Conservation (phyloP, 2,888 invertebrate species). For the Machimus rusticus region DNA sequence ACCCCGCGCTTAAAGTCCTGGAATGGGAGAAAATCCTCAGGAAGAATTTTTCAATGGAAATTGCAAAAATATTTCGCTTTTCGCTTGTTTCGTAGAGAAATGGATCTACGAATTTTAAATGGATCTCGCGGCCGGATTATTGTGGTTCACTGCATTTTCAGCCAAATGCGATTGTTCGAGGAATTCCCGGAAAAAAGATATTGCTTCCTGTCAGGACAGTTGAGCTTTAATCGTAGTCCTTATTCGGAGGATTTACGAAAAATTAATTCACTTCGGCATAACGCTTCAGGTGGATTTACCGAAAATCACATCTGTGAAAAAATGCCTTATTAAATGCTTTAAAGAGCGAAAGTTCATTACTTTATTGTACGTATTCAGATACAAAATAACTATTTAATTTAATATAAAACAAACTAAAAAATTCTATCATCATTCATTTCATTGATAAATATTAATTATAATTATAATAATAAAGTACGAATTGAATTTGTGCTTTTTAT, state of each 20-base stretch:
- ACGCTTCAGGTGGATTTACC: neutral
- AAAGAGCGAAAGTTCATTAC: neutral
- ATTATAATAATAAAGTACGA: too few species aligned
- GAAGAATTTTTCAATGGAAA: neutral
- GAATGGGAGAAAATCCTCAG: neutral
- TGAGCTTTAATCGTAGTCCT: neutral
- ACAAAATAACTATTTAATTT: too few species aligned
- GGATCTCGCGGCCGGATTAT: neutral
- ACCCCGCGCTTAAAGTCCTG: neutral
- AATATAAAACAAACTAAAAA: too few species aligned
- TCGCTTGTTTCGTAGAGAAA: neutral
- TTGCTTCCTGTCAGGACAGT: neutral
- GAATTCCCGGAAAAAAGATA: neutral
- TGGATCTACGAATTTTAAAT: neutral
- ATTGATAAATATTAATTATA: too few species aligned
- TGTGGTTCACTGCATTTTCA: neutral
- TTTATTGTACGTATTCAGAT: too few species aligned
- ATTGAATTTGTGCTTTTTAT: too few species aligned
- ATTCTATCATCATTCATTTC: too few species aligned
- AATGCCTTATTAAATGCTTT: neutral
- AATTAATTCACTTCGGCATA: neutral
- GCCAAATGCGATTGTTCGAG: neutral
- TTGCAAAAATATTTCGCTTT: neutral
- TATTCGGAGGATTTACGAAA: neutral
- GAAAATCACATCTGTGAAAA: neutral